Conservation (phyloP, 2,113 vertebrate species). For the Eudyptes chrysolophus region DNA sequence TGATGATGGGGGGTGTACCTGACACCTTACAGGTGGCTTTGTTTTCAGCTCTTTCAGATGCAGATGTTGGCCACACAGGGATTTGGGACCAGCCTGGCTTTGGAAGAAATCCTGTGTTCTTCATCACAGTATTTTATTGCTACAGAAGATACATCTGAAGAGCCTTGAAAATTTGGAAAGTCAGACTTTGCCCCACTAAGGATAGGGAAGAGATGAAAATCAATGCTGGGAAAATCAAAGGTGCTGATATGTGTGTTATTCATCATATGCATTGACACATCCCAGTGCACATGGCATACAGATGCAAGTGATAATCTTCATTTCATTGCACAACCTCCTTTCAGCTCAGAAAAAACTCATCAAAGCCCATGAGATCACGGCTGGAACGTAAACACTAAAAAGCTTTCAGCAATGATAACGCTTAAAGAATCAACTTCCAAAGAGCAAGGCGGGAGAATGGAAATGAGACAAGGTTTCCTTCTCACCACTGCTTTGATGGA, state of each 20-base stretch:
- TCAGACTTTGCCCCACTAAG: background rate
- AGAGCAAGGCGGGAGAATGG: background rate
- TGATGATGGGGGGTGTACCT: background rate
- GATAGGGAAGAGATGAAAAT: background rate
- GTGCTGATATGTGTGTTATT: background rate
- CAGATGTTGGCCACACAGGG: accelerated
- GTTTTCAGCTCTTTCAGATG: background rate
- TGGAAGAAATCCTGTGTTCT: background rate
- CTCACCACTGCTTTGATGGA: background rate
- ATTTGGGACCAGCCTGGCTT: background rate
- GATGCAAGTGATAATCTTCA: background rate
- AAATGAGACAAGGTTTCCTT: background rate
- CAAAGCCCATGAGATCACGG: background rate
- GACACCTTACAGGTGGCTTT: background rate
- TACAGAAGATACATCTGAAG: background rate
- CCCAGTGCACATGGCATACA: background rate
- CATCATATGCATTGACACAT: background rate
- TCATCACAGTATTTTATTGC: background rate
- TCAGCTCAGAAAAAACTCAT: background rate
- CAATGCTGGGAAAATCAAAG: background rate
- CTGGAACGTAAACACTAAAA: background rate
- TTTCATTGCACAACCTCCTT: background rate
- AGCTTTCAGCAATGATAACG: background rate
- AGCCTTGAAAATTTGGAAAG: background rate
- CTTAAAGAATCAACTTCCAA: background rate